Conservation (phyloP, 92 coral and sea anemone species). For the Palythoa caribaeorum region DNA sequence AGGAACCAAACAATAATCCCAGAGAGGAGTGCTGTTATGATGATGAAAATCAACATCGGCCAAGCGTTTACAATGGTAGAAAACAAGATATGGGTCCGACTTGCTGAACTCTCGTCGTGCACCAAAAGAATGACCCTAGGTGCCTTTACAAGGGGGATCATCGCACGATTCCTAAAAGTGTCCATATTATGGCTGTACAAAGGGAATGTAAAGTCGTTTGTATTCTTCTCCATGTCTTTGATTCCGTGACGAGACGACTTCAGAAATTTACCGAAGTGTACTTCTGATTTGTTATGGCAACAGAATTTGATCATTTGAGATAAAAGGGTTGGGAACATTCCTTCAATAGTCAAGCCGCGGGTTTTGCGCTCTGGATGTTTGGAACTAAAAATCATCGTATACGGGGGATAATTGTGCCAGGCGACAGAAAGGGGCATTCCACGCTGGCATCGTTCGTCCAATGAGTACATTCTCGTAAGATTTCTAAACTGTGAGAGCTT, state of each 20-base stretch:
- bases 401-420: slow-evolving; percentile 86
- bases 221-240: slow-evolving; percentile 49
- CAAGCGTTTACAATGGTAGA: slow-evolving; percentile 86
- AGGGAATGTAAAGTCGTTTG: slow-evolving; percentile 85
- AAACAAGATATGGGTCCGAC: slow-evolving; percentile 73
- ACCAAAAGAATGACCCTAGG: slow-evolving; percentile 92
- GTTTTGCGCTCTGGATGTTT: slow-evolving; percentile 40
- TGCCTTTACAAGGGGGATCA: slow-evolving; percentile 80
- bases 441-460: slow-evolving; percentile 76
- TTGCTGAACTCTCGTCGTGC: slow-evolving; percentile 35
- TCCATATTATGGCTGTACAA: slow-evolving; percentile 81
- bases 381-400: slow-evolving; percentile 63
- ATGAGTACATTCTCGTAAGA: slow-evolving; percentile 51
- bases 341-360: slow-evolving; percentile 71
- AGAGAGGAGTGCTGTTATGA: slow-evolving; percentile 85
- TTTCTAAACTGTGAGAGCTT: slow-evolving; percentile 40
- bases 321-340: slow-evolving; percentile 75
- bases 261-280: slow-evolving; percentile 76
- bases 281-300: slow-evolving; percentile 73
- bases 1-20: slow-evolving; percentile 96
- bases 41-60: slow-evolving; percentile 94
- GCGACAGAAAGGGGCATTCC: slow-evolving; percentile 86
- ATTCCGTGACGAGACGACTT: slow-evolving; percentile 75
- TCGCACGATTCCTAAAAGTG: slow-evolving; percentile 71
- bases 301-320: slow-evolving; percentile 59